Evolutionary conservation across 1,140 invertebrate genomes (phyloP).

Genomic region (Aradophagus sp.): DNA sequence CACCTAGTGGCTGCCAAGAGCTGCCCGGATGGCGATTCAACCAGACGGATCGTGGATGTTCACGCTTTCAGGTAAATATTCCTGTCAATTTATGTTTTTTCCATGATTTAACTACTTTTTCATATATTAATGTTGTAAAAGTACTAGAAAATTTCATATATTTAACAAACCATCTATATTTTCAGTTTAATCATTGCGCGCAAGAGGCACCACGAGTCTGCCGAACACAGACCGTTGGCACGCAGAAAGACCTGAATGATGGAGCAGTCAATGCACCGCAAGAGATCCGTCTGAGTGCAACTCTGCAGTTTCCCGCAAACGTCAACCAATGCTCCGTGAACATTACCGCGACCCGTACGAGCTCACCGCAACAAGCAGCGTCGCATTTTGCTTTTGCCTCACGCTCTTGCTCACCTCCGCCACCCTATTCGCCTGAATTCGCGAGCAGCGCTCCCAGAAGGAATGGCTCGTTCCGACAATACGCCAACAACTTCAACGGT

Average conservation of each 20-base stretch:
- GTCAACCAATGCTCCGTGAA: conserved; percentile 58
- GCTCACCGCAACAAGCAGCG: not conserved
- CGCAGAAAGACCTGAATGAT: conserved; percentile 19
- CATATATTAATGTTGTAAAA: too few relatives aligned
- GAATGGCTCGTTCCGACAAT: not conserved
- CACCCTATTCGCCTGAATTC: conserved; percentile 4
- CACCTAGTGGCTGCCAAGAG: conserved; percentile 67
- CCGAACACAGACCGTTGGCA: conserved; percentile 4
- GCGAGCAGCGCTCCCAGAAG: not conserved
- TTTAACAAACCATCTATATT: too few relatives aligned
- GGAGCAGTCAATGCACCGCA: conserved; percentile 1
- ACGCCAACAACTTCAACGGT: conserved; percentile 18
- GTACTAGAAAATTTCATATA: too few relatives aligned
- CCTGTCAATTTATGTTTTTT: not conserved
- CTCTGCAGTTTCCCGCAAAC: conserved; percentile 63
- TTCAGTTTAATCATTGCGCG: not conserved
- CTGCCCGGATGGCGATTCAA: conserved; percentile 58
- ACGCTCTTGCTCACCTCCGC: conserved; percentile 7
- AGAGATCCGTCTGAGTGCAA: conserved; percentile 68
- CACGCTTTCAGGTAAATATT: conserved; percentile 7
- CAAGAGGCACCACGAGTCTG: not conserved
- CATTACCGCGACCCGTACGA: conserved; percentile 63
- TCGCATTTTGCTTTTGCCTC: too few relatives aligned
- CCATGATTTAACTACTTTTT: too few relatives aligned
- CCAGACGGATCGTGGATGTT: not conserved